These are phyloP conservation scores for Polypedilum vanderplanki DNA, from an alignment of 1,140 invertebrate species.

Conservation along the genomic window DNA sequence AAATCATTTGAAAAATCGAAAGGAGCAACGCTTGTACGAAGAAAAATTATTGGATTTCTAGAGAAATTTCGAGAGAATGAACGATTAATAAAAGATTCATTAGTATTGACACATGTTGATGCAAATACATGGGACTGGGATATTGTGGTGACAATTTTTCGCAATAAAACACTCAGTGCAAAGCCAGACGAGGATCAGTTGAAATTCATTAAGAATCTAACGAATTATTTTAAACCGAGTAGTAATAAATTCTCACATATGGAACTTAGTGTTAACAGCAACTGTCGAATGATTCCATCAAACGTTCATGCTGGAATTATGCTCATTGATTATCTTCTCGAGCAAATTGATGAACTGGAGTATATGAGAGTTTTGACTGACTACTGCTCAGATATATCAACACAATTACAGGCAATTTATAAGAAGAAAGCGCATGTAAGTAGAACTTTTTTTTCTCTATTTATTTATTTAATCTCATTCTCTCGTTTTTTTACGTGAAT, in stretches of 20 bases:
- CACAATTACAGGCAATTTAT: slow-evolving; percentile 65
- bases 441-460: too few relatives aligned
- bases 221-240: slow-evolving; percentile 82
- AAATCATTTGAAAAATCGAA: neutral
- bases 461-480: neutral
- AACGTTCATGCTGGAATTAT: slow-evolving; percentile 67
- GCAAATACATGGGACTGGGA: slow-evolving; percentile 78
- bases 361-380: slow-evolving; percentile 62
- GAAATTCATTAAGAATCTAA: slow-evolving; percentile 70
- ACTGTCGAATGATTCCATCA: slow-evolving; percentile 48
- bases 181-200: slow-evolving; percentile 62
- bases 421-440: slow-evolving; percentile 49
- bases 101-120: slow-evolving; percentile 65
- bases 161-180: neutral
- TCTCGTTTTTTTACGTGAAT: neutral
- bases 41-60: slow-evolving; percentile 42
- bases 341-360: slow-evolving; percentile 47
- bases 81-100: slow-evolving; percentile 61
- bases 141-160: slow-evolving; percentile 58
- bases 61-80: slow-evolving; percentile 52
- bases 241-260: slow-evolving; percentile 77
- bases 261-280: slow-evolving; percentile 45
- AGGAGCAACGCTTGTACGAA: slow-evolving; percentile 34
- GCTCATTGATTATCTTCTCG: slow-evolving; percentile 68
- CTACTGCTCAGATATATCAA: slow-evolving; percentile 70